phyloP scores from a whole-genome alignment of 2,113 vertebrate species.

The Anarhynchus alexandrinus region DNA sequence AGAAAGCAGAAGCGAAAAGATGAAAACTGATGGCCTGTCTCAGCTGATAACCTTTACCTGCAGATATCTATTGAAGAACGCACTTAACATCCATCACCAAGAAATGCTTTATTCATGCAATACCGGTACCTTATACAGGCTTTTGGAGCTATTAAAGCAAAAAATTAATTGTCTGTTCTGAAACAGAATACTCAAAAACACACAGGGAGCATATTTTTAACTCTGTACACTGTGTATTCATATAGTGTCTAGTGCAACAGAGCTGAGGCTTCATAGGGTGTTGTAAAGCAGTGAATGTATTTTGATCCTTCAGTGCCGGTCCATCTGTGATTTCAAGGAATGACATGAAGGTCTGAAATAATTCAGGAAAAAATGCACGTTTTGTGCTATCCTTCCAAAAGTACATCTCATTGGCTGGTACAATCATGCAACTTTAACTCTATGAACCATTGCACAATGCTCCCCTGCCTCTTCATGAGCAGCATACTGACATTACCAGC shows the following conservation, averaged over 20 bases:
- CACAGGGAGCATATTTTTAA: neutral
- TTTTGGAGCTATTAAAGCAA: neutral
- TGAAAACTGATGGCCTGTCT: slow-evolving; percentile 9
- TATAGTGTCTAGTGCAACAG: neutral
- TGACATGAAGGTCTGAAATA: neutral
- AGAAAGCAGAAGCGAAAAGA: slow-evolving; percentile 26
- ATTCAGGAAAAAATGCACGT: neutral
- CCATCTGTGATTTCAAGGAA: neutral
- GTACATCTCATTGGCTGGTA: neutral
- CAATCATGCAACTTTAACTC: neutral
- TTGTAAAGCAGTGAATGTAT: neutral
- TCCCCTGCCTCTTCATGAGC: neutral
- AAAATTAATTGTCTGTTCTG: neutral
- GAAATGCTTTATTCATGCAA: neutral
- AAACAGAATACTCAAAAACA: neutral
- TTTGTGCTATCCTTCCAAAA: neutral
- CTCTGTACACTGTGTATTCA: neutral
- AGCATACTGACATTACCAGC: neutral
- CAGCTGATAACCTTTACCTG: slow-evolving; percentile 25
- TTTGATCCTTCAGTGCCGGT: neutral
- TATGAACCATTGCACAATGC: neutral
- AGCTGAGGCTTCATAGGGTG: neutral
- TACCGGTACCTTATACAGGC: neutral
- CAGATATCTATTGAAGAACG: neutral
- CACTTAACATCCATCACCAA: neutral